Base-by-base conservation (phyloP, 2,113 vertebrate species). In the Chionodraco myersi region DNA sequence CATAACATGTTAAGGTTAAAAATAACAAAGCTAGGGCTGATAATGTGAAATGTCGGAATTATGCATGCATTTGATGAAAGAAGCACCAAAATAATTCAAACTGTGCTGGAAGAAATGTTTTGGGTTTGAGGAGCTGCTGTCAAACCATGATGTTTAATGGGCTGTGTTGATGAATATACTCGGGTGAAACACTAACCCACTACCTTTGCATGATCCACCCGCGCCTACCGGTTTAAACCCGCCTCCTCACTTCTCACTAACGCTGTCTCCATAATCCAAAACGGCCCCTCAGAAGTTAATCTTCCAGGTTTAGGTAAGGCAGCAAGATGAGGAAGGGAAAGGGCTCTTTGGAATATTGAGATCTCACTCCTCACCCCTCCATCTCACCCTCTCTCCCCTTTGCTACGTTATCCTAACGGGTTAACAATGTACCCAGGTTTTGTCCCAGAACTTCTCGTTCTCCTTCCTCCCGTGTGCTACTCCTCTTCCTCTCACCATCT, bases 401-500 rank as follows among this genome's bases (percentile, higher is more conserved):
- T 77, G 34, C 75, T 44, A 16, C 10, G 0, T 52, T 63, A 34
- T 58, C 79, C 72, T 79, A 68, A 57, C 8, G 74, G 80, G 83
- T 75, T 81, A 52, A 79, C 34, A 48, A 5, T 2, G 23, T 47
- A 69, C 83, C 85, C 71, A 73, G 74, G 52, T 82, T 79, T 71
- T 83, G 63, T 77, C 81, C 81, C 87, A 70, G 57, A 65, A 67
- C 79, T 67, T 47, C 61, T 72, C 13, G 6, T 66, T 54, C 80
- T 72, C 68, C 65, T 34, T 36, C 44, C 47, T 34, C 21, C 63
- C 83, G 78, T 60, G 63, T 82, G 44, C 67, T 79, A 60, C 73
- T 63, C 77, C 75, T 75, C 41, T 45, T 48, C 80, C 84, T 93
- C 93, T 94, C 69, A 89, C 92, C 93, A 93, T 96, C 92, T 96